These are phyloP conservation scores for Parauchenoglanis punctatus DNA, from an alignment of 2,797 vertebrate genomes.

Conservation along the genomic window DNA sequence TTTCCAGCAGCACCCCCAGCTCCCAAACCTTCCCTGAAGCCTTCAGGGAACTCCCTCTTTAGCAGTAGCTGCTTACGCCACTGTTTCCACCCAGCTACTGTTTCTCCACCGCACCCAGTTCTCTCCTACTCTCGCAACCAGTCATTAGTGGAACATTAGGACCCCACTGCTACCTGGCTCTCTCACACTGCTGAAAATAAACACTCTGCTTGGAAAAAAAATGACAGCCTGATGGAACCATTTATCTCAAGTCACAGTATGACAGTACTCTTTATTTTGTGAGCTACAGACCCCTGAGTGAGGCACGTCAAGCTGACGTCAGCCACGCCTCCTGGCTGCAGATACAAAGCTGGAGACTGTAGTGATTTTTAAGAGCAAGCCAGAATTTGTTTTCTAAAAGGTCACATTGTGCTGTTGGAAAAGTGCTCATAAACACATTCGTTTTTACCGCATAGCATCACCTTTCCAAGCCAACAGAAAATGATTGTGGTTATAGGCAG, in stretches of 20 bases:
- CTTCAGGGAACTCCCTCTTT: constrained; percentile 58
- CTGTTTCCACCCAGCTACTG: constrained; percentile 62
- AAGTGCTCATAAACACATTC: neutral
- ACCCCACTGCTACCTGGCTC: constrained; percentile 39
- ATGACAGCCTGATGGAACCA: constrained; percentile 3
- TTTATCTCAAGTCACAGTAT: constrained; percentile 2
- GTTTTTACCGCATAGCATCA: neutral
- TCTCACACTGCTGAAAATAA: constrained; percentile 62
- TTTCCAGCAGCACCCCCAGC: constrained; percentile 36
- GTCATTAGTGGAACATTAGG: constrained; percentile 54
- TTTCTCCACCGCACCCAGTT: constrained; percentile 59
- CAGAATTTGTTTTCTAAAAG: neutral
- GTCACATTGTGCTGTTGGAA: neutral
- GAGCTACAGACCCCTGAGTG: neutral
- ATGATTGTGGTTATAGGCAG: neutral
- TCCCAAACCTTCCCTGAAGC: constrained; percentile 42
- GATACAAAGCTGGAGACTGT: neutral
- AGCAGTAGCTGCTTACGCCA: constrained; percentile 54
- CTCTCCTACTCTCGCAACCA: constrained; percentile 11
- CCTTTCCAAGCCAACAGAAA: neutral
- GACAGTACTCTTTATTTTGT: neutral
- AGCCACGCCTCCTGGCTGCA: neutral
- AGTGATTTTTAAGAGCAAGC: neutral
- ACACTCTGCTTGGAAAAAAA: constrained; percentile 58
- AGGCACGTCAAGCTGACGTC: neutral